phyloP scores from a whole-genome alignment of 2,888 invertebrate species.

The Celastrina argiolus region DNA sequence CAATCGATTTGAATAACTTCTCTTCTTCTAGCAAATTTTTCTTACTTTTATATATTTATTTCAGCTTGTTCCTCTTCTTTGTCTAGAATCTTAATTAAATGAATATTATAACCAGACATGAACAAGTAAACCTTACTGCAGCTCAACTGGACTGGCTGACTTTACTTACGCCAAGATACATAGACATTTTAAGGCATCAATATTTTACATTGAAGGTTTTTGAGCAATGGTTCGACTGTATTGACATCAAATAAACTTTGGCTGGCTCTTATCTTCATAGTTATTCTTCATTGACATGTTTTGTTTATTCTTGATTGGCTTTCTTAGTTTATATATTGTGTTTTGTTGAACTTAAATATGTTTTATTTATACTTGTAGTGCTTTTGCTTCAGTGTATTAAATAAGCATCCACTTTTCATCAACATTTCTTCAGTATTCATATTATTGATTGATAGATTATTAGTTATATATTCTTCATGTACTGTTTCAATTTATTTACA shows the following conservation, averaged over 20 bases:
- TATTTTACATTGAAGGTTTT: background rate
- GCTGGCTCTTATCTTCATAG: background rate
- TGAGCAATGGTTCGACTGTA: background rate
- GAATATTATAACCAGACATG: constrained; percentile 51
- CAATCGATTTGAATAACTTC: constrained; percentile 1
- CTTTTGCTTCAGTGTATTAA: background rate
- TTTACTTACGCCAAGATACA: constrained; percentile 55
- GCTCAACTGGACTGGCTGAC: constrained; percentile 64
- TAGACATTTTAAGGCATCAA: background rate
- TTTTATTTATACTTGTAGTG: background rate
- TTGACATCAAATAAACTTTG: background rate
- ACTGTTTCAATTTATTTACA: background rate
- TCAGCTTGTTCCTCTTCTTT: constrained; percentile 13
- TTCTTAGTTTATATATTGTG: background rate
- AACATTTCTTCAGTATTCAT: background rate
- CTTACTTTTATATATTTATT: background rate
- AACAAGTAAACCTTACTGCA: constrained; percentile 58
- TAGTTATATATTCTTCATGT: background rate
- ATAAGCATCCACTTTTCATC: background rate
- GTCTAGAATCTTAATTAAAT: constrained; percentile 29
- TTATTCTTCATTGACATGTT: background rate
- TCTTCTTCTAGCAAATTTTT: constrained; percentile 8
- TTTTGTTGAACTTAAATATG: background rate
- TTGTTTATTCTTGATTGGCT: background rate
- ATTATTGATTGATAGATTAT: background rate